Evolutionary conservation across 2,797 vertebrate species (phyloP).

Genomic region (Pagetopsis macropterus): DNA sequence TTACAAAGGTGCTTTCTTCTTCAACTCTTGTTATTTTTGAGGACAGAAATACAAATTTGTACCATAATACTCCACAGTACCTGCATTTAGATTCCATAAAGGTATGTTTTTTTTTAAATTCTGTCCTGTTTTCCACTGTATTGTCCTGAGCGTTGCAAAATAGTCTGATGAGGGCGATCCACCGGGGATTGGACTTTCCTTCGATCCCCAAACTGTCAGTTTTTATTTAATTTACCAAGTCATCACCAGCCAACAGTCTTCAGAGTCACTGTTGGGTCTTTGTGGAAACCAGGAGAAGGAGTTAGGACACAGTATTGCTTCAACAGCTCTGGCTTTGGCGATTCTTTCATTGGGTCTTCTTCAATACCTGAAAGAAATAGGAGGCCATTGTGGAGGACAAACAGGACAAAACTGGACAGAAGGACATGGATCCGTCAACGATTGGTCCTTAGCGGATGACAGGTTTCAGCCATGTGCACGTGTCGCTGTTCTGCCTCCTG

Average conservation of each 20-base stretch:
- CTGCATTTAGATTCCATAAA: slow-evolving; percentile 57
- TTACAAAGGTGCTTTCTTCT: slow-evolving; percentile 68
- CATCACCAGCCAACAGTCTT: slow-evolving; percentile 64
- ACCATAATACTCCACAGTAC: slow-evolving; percentile 30
- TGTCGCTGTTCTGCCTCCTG: slow-evolving; percentile 37
- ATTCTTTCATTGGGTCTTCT: slow-evolving; percentile 56
- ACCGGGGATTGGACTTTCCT: slow-evolving; percentile 38
- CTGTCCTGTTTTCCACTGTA: slow-evolving; percentile 47
- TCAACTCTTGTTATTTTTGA: slow-evolving; percentile 39
- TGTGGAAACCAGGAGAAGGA: slow-evolving; percentile 51
- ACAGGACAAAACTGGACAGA: slow-evolving; percentile 33
- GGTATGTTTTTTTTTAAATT: slow-evolving; percentile 41
- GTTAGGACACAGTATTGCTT: slow-evolving; percentile 77
- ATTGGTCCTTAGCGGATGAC: slow-evolving; percentile 33
- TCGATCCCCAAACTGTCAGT: slow-evolving; percentile 27
- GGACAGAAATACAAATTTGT: slow-evolving; percentile 43
- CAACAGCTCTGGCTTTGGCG: slow-evolving; percentile 68
- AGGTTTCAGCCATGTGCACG: slow-evolving; percentile 16
- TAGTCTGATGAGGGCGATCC: slow-evolving; percentile 58
- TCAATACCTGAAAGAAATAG: slow-evolving; percentile 47
- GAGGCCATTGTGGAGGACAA: slow-evolving; percentile 54
- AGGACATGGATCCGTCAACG: slow-evolving; percentile 34
- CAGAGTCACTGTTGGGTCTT: slow-evolving; percentile 51
- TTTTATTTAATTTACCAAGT: slow-evolving; percentile 55
- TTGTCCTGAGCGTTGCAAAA: slow-evolving; percentile 78